These are phyloP conservation scores for Prinia subflava DNA, from an alignment of 2,113 vertebrate species.

Conservation along the genomic window DNA sequence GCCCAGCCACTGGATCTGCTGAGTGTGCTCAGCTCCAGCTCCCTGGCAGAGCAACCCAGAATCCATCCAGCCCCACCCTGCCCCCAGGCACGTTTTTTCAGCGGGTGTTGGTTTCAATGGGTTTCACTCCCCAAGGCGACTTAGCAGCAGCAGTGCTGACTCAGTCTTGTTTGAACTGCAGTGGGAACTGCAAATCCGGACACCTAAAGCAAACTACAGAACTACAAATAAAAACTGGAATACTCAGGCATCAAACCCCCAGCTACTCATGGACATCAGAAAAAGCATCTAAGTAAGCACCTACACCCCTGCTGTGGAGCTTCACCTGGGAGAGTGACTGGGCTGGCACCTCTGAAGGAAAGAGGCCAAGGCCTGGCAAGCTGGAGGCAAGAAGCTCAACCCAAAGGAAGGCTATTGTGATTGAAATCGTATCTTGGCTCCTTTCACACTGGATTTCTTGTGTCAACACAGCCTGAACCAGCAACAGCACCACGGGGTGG, in stretches of 20 bases:
- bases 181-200: not conserved
- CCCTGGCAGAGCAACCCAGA: not conserved
- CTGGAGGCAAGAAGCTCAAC: not conserved
- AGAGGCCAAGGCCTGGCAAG: not conserved
- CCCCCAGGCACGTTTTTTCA: not conserved
- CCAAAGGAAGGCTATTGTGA: not conserved
- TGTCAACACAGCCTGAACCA: not conserved
- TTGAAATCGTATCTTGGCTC: not conserved
- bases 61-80: not conserved
- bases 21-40: not conserved
- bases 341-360: not conserved
- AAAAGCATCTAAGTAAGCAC: not conserved
- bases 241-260: not conserved
- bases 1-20: not conserved
- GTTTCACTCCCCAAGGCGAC: not conserved
- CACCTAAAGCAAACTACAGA: not conserved
- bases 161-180: conserved; percentile 1
- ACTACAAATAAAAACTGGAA: fast-evolving
- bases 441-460: not conserved
- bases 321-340: not conserved
- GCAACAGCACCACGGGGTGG: fast-evolving
- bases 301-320: not conserved
- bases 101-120: not conserved
- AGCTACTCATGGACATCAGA: not conserved
- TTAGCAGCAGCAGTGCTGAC: not conserved